Percentiles rank a stretch among this genome's conserved stretches.
phyloP scores from a whole-genome alignment of 2,797 vertebrate species.

The Setipinna tenuifilis region DNA sequence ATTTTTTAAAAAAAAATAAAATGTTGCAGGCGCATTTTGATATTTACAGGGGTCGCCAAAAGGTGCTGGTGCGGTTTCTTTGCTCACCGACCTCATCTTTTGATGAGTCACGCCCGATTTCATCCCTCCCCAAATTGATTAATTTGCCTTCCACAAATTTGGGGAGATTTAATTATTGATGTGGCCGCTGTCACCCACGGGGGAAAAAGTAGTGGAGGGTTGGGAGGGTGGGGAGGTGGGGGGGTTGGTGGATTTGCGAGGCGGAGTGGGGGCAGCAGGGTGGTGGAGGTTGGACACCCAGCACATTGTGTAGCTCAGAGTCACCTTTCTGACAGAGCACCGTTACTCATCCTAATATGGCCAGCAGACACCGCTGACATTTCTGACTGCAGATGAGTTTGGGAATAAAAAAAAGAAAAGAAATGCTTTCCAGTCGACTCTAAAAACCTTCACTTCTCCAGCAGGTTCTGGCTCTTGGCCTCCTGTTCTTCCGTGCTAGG shows the following conservation, averaged over 20 bases:
- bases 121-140: constrained; percentile 67
- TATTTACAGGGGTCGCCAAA: constrained; percentile 49
- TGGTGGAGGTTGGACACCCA: too few species aligned
- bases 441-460: neutral
- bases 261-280: neutral
- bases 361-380: neutral
- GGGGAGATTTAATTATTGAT: constrained; percentile 76
- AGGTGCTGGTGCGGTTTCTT: constrained; percentile 53
- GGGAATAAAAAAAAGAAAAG: too few species aligned
- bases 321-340: neutral
- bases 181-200: constrained; percentile 61
- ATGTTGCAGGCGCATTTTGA: constrained; percentile 50
- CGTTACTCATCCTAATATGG: neutral
- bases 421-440: neutral
- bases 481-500: neutral
- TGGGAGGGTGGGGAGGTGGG: neutral
- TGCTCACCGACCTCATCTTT: constrained; percentile 50
- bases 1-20: neutral
- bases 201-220: constrained; percentile 48
- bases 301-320: neutral
- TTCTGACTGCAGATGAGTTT: neutral
- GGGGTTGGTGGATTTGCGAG: neutral
- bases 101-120: constrained; percentile 67
- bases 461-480: neutral
- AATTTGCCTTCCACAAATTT: constrained; percentile 64